Evolutionary conservation across 2,797 vertebrate genomes (phyloP), one percentile per base, ranked within the genome.

Genomic region (Caiman crocodilus): DNA sequence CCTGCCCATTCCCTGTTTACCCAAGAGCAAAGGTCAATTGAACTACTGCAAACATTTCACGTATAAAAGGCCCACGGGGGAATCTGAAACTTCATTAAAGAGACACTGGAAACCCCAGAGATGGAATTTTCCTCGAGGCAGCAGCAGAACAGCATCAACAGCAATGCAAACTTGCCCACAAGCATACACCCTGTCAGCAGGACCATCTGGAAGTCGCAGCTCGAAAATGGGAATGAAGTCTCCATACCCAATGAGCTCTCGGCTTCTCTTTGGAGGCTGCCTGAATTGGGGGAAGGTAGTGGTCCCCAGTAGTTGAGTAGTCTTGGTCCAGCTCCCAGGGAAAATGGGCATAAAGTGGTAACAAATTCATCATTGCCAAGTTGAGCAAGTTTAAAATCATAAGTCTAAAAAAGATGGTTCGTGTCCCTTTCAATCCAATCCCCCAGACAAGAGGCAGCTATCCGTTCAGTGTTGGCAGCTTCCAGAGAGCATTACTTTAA

Each of bases 361-460:
- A 17, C 0, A 0, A 28, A 26, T 23, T 64, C 60, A 20, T 16
- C 60, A 64, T 75, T 58, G 60, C 14, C 74, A 75, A 12, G 30
- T 5, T 18, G 28, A 30, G 57, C 15, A 81, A 71, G 71, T 28
- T 63, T 18, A 30, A 7, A 28, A 50, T 20, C 26, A 25, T 67
- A 83, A 76, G 17, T 13, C 26, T 18, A 1, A 21, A 42, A 42
- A 81, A 16, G 63, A 79, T 14, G 1, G 30, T 64, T 79, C 87
- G 20, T 67, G 50, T 42, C 71, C 35, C 14, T 69, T 50, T 26
- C 6, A 42, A 90, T 32, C 79, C 82, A 14, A 61, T 69, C 9
- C 1, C 25, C 14, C 69, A 55, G 42, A 35, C 13, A n/a, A 32
- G 14, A 30, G 76, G 67, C 76, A 84, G 76, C n/a, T 67, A 85